Evolutionary conservation across 2,797 vertebrate species (phyloP), one percentile per base, ranked within the genome.

Genomic region (Syngnathus acus): DNA sequence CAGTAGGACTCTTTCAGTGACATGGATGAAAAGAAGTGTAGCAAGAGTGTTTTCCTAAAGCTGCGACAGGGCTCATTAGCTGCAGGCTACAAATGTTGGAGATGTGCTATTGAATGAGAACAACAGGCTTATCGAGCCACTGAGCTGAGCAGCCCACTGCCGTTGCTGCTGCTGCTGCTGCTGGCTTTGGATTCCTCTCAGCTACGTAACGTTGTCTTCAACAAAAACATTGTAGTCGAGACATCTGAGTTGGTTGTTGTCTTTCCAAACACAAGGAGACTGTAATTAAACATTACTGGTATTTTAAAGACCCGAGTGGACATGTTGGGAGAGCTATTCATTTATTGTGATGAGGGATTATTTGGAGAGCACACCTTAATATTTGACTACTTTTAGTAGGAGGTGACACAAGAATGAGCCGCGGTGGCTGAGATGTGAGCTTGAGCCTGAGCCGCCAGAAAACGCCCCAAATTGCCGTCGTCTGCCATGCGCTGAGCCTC

Each of bases 401-500:
- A 71, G 63, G 68, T 77, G 37, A 45, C 64, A 26, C 61, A 55
- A 65, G 69, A 67, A 67, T 67, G 72, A 73, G 71, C 73, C 61
- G 69, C 54, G 71, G 74, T 71, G 71, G 78, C 73, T 79, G 83
- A 84, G 84, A 79, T 78, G 72, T 3, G 73, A 83, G 80, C 75
- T 73, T 72, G 69, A 83, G 76, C 73, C 77, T 78, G 77, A 86
- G 82, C 74, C 65, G 67, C 78, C 75, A 82, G 82, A 86, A 86
- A 88, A 87, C 83, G 77, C 87, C 84, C 87, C 83, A 88, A 84
- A 89, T 86, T 84, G 86, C 84, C 83, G 80, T 13, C 76, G 70
- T 83, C 82, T 86, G 85, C 85, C 81, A 76, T 76, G 85, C 48
- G 68, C 78, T 82, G 83, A 88, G 84, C 81, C 79, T 89, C 80